Evolutionary conservation across 1,140 invertebrate species (phyloP).

Genomic region (Liolophura sinensis): DNA sequence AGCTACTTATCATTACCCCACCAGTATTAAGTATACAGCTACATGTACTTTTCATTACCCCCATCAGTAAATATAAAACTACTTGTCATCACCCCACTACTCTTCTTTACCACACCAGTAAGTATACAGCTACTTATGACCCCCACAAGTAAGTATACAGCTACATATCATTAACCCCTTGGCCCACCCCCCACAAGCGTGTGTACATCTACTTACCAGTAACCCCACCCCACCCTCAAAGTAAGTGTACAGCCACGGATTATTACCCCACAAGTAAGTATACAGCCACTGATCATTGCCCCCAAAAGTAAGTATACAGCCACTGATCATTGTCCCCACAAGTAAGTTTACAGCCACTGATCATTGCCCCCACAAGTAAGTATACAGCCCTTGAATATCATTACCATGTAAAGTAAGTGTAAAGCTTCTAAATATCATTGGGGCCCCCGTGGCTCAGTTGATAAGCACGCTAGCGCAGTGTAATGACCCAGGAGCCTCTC

Average conservation of each 20-base stretch:
- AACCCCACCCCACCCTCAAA: neutral
- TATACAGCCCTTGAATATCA: constrained; percentile 25
- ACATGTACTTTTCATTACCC: constrained; percentile 74
- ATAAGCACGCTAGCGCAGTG: too few species aligned
- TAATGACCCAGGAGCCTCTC: too few species aligned
- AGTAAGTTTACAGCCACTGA: neutral
- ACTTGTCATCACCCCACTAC: neutral
- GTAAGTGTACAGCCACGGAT: neutral
- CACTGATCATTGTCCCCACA: neutral
- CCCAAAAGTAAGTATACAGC: constrained; percentile 74
- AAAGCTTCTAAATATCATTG: neutral
- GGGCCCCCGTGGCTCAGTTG: too few species aligned
- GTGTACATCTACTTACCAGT: neutral
- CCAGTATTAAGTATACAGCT: constrained; percentile 61
- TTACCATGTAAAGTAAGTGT: constrained; percentile 72
- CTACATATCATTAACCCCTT: neutral
- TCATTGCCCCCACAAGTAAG: neutral
- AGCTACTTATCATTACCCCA: neutral
- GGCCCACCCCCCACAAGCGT: neutral
- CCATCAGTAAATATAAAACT: constrained; percentile 73
- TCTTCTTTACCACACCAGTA: neutral
- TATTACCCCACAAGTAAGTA: neutral
- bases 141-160: neutral
- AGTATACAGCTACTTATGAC: neutral
- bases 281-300: constrained; percentile 81